Percentiles rank a stretch among this genome's conserved stretches.
Evolutionary conservation across 2,113 vertebrate species (phyloP).

Genomic region (Equus quagga): DNA sequence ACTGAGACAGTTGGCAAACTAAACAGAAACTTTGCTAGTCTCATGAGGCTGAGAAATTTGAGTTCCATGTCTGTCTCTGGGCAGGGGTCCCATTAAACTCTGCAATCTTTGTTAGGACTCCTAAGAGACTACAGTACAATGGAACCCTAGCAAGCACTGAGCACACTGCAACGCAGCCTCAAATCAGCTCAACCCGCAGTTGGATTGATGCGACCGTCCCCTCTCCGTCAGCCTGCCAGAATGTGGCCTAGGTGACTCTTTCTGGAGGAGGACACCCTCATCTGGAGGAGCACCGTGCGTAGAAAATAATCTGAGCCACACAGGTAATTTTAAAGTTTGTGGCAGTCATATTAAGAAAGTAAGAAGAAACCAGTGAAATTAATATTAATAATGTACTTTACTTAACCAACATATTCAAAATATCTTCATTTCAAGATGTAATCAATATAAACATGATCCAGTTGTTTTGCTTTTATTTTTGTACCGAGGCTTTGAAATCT

Average conservation of each 20-base stretch:
- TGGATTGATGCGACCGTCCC: neutral
- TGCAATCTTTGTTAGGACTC: neutral
- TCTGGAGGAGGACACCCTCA: too few relatives aligned
- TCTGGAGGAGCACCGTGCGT: too few relatives aligned
- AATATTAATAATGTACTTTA: neutral
- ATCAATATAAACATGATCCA: neutral
- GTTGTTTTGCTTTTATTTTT: neutral
- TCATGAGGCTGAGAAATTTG: neutral
- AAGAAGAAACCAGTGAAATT: neutral
- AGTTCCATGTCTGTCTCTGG: neutral
- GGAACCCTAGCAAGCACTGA: too few relatives aligned
- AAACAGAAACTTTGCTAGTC: neutral
- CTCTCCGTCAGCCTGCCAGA: too few relatives aligned
- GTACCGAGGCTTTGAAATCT: neutral
- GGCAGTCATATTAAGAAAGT: neutral
- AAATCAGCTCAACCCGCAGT: neutral
- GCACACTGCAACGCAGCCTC: neutral
- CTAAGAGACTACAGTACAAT: neutral
- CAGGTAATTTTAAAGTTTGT: neutral
- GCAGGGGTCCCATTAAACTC: neutral
- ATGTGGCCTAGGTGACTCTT: neutral
- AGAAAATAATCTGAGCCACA: neutral
- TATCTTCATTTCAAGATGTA: neutral
- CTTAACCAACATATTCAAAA: neutral
- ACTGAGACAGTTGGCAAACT: neutral